These are phyloP conservation scores for Pediacus dermestoides DNA, from an alignment of 2,888 invertebrate species.

Conservation along the genomic window DNA sequence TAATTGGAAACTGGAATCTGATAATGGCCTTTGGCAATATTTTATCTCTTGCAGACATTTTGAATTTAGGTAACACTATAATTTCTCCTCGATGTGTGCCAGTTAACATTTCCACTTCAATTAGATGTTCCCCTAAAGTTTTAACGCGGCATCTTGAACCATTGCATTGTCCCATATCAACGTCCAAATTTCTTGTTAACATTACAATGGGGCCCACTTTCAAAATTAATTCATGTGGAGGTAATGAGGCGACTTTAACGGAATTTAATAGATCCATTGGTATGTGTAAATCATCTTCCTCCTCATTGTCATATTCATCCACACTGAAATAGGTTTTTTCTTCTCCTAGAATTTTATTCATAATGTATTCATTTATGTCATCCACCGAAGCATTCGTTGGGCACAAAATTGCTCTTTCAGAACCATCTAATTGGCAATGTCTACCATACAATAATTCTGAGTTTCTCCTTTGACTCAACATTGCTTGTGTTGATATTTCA, in stretches of 20 bases:
- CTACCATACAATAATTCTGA: conserved; percentile 11
- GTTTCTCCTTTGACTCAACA: background rate
- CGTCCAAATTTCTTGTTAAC: conserved; percentile 26
- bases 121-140: conserved; percentile 3
- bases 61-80: conserved; percentile 14
- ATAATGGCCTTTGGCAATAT: conserved; percentile 17
- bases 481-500: too few species aligned
- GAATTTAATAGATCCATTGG: conserved; percentile 16
- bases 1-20: conserved; percentile 25
- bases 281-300: conserved; percentile 13
- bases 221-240: conserved; percentile 25
- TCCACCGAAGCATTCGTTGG: conserved; percentile 13
- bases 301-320: conserved; percentile 11
- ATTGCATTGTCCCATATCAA: conserved; percentile 25
- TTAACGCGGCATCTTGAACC: conserved; percentile 18
- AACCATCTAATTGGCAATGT: background rate
- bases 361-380: conserved; percentile 10
- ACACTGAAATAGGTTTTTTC: conserved; percentile 12
- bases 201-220: conserved; percentile 27
- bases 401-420: conserved; percentile 10
- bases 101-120: conserved; percentile 9
- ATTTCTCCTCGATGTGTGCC: conserved; percentile 13
- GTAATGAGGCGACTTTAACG: conserved; percentile 23
- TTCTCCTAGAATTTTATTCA: conserved; percentile 11
- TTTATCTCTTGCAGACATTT: conserved; percentile 11